Percentiles rank a stretch among this genome's conserved stretches.
These are phyloP conservation scores for Drosophila kambysellisi DNA, from an alignment of 2,888 invertebrate genomes.

Conservation along the genomic window DNA sequence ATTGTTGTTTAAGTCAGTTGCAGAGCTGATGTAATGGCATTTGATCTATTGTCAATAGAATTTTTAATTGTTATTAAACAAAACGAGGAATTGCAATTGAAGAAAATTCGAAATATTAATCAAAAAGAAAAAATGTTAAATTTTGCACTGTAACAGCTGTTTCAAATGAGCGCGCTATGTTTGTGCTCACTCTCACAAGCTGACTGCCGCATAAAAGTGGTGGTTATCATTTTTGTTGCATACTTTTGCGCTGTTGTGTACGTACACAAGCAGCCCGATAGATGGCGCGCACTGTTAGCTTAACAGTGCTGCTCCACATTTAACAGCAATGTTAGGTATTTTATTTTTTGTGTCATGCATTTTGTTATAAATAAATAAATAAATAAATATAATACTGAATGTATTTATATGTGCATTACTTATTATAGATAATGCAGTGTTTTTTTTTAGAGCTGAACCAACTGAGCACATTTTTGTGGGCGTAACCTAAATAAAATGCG, in stretches of 20 bases:
- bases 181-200: conserved; percentile 48
- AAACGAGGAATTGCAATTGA: neutral
- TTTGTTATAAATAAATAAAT: neutral
- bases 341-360: neutral
- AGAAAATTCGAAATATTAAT: neutral
- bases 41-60: neutral
- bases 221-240: conserved; percentile 45
- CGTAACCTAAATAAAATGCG: conserved; percentile 78
- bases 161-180: conserved; percentile 20
- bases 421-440: neutral
- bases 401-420: neutral
- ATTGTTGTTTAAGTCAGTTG: neutral
- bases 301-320: conserved; percentile 25
- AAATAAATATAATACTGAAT: neutral
- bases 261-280: conserved; percentile 21
- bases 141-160: neutral
- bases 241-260: conserved; percentile 60
- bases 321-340: conserved; percentile 2
- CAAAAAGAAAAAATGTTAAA: neutral
- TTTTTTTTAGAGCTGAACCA: neutral
- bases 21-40: neutral
- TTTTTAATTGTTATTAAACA: neutral
- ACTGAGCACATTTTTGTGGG: neutral
- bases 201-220: conserved; percentile 20
- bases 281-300: conserved; percentile 12